A percentile compares a stretch with the other conserved stretches of the same genome.
These are phyloP conservation scores for Lacerta viridis DNA, from an alignment of 2,797 vertebrate genomes.

Conservation along the genomic window DNA sequence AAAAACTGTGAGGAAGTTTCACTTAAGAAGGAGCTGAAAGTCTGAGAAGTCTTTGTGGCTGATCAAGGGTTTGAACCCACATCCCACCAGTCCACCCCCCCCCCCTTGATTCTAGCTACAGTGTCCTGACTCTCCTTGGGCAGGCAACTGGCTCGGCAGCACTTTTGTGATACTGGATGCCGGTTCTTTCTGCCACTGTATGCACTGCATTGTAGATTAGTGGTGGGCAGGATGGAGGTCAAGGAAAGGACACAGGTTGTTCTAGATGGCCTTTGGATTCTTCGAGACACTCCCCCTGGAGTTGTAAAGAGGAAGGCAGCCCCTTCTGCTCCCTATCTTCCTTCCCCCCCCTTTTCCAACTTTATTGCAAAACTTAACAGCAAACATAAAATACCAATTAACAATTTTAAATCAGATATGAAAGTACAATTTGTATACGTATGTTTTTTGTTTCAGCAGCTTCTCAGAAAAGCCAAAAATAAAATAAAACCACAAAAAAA, in stretches of 20 bases:
- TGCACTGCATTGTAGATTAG: background rate
- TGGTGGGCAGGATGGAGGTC: background rate
- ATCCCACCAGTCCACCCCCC: too few species aligned
- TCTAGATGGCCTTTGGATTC: background rate
- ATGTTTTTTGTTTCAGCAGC: too few species aligned
- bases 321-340: background rate
- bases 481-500: too few species aligned
- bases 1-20: background rate
- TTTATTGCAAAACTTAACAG: too few species aligned
- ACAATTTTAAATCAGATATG: too few species aligned
- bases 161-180: constrained; percentile 32
- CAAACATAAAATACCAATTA: too few species aligned
- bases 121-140: background rate
- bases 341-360: too few species aligned
- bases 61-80: background rate
- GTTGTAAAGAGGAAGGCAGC: background rate
- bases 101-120: background rate
- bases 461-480: too few species aligned
- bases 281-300: background rate
- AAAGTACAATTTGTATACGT: too few species aligned
- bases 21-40: background rate
- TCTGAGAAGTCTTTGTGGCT: background rate
- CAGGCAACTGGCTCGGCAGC: too few species aligned
- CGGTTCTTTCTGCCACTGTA: background rate
- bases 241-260: background rate